Evolutionary conservation across 2,113 vertebrate species (phyloP).

Genomic region (Thamnaconus septentrionalis): DNA sequence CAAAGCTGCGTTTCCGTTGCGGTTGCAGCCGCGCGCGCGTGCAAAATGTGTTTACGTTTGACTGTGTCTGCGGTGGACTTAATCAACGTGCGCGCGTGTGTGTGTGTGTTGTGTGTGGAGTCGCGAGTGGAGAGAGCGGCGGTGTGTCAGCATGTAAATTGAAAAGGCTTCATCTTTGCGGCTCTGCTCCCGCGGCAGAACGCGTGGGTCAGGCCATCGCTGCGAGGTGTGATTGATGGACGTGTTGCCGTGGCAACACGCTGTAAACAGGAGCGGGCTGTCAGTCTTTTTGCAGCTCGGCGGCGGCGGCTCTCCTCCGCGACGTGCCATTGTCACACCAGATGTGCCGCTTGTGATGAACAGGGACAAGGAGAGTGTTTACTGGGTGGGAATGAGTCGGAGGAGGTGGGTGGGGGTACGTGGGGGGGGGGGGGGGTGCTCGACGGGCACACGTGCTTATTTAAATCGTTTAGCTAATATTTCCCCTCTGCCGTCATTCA

Average conservation of each 20-base stretch:
- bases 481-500: slow-evolving; percentile 10
- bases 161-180: slow-evolving; percentile 73
- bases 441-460: slow-evolving; percentile 40
- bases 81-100: slow-evolving; percentile 12
- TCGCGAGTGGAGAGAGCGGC: slow-evolving; percentile 36
- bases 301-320: slow-evolving; percentile 47
- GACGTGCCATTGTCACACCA: slow-evolving; percentile 77
- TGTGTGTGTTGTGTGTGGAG: slow-evolving; percentile 48
- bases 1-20: slow-evolving; percentile 52
- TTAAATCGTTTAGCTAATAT: slow-evolving; percentile 64
- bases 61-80: slow-evolving; percentile 53
- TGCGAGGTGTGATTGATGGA: slow-evolving; percentile 77
- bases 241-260: slow-evolving; percentile 72
- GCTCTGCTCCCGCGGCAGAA: slow-evolving; percentile 69
- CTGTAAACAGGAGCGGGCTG: slow-evolving; percentile 73
- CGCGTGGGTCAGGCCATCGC: slow-evolving; percentile 74
- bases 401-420: neutral
- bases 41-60: slow-evolving; percentile 54
- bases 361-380: slow-evolving; percentile 69
- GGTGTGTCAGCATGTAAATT: slow-evolving; percentile 72
- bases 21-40: slow-evolving; percentile 34
- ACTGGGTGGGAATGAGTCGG: slow-evolving; percentile 40
- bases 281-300: slow-evolving; percentile 76
- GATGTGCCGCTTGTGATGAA: slow-evolving; percentile 75
- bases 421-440: slow-evolving; percentile 2